phyloP scores from a whole-genome alignment of 2,113 vertebrate species.

The Apodemus sylvaticus region DNA sequence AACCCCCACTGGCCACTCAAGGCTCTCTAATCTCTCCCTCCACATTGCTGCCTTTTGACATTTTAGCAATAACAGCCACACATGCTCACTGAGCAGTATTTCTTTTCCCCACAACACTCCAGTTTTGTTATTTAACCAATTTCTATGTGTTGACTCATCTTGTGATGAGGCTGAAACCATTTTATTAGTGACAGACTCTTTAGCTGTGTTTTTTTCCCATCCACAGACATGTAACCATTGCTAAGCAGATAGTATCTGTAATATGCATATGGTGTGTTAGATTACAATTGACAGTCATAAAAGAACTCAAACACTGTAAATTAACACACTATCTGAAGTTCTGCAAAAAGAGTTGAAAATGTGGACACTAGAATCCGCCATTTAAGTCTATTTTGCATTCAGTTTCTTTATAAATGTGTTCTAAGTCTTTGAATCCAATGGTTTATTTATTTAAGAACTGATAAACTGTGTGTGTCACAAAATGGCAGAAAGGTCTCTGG shows the following conservation, averaged over 20 bases:
- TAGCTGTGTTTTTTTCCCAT: background rate
- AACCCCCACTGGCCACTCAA: background rate
- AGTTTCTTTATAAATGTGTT: background rate
- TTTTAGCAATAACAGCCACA: background rate
- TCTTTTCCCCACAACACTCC: background rate
- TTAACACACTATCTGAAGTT: background rate
- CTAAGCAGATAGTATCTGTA: background rate
- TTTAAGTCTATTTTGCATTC: background rate
- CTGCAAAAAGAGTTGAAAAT: conserved; percentile 24
- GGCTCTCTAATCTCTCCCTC: background rate
- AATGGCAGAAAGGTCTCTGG: background rate
- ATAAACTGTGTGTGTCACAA: background rate
- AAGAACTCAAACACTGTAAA: background rate
- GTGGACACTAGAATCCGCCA: background rate
- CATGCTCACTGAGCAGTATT: background rate
- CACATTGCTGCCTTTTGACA: background rate
- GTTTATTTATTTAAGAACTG: conserved; percentile 27
- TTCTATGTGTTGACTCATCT: background rate
- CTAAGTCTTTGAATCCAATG: conserved; percentile 23
- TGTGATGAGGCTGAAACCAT: background rate
- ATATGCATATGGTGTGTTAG: background rate
- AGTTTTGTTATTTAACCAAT: background rate
- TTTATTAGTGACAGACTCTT: background rate
- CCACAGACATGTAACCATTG: background rate
- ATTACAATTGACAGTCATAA: background rate